phyloP scores from a whole-genome alignment of 2,797 vertebrate genomes.

The Geotrypetes seraphini region DNA sequence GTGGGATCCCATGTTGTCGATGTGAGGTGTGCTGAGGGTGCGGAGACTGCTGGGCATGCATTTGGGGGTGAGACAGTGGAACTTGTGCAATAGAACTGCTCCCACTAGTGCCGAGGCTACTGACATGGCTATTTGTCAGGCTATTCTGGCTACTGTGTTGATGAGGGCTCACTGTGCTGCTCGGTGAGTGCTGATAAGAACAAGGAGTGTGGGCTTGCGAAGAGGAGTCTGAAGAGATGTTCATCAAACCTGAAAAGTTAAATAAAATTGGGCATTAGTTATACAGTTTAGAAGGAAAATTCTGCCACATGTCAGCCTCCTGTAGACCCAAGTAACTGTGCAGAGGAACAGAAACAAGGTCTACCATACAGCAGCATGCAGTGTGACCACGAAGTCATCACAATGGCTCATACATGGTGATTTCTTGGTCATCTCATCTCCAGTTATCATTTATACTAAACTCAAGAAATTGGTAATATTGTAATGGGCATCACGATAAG shows the following conservation, averaged over 20 bases:
- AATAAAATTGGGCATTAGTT: slow-evolving; percentile 1
- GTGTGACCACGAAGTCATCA: too few species aligned
- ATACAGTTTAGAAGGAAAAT: too few species aligned
- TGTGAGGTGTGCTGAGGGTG: slow-evolving; percentile 61
- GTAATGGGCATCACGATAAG: too few species aligned
- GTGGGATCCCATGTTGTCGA: slow-evolving; percentile 60
- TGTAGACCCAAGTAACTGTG: too few species aligned
- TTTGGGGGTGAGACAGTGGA: slow-evolving; percentile 71
- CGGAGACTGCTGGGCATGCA: slow-evolving; percentile 47
- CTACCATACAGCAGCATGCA: too few species aligned
- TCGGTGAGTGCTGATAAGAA: slow-evolving; percentile 85
- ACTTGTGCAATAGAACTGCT: slow-evolving; percentile 62
- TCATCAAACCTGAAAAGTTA: slow-evolving; percentile 68
- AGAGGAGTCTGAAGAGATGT: slow-evolving; percentile 72
- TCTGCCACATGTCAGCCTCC: too few species aligned
- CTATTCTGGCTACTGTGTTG: slow-evolving; percentile 67
- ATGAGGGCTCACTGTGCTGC: slow-evolving; percentile 70
- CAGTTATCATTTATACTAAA: too few species aligned
- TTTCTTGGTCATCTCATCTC: too few species aligned
- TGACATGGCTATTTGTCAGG: slow-evolving; percentile 59
- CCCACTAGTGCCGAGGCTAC: slow-evolving; percentile 26
- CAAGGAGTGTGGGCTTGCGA: slow-evolving; percentile 84
- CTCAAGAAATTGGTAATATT: too few species aligned
- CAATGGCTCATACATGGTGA: too few species aligned
- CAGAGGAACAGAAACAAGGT: too few species aligned